Conservation (phyloP, 2,888 invertebrate species). For the Trilocha varians region DNA sequence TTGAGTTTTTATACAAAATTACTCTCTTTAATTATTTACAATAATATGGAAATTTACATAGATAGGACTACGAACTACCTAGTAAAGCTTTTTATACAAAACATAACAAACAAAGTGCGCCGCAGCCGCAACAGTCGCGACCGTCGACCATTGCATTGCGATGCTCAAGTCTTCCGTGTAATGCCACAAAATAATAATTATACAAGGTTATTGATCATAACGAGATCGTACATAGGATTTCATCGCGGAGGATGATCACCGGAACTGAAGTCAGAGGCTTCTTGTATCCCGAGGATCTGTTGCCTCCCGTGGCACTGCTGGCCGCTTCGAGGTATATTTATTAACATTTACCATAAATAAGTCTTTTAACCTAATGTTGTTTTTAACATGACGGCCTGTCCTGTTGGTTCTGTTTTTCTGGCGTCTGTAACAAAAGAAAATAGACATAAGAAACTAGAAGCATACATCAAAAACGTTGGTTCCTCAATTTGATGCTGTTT, state of each 20-base stretch:
- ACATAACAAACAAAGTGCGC: constrained; percentile 56
- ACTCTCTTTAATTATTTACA: constrained; percentile 63
- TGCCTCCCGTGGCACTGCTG: constrained; percentile 22
- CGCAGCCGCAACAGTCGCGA: constrained; percentile 22
- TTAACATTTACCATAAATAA: constrained; percentile 58
- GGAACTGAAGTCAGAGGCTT: constrained; percentile 43
- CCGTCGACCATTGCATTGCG: constrained; percentile 57
- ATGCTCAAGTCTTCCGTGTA: constrained; percentile 61
- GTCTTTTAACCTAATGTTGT: constrained; percentile 44
- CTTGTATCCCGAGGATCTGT: constrained; percentile 15
- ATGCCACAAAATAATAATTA: constrained; percentile 64
- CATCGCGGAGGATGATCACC: constrained; percentile 62
- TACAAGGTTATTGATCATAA: constrained; percentile 66
- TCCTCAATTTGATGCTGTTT: too few species aligned
- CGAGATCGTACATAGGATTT: constrained; percentile 71
- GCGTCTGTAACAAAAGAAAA: constrained; percentile 74
- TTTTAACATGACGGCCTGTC: constrained; percentile 72
- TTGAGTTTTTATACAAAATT: constrained; percentile 36
- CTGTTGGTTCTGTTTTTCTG: constrained; percentile 75
- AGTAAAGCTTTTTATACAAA: constrained; percentile 72
- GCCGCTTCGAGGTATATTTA: constrained; percentile 46
- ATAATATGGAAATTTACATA: constrained; percentile 48
- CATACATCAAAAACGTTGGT: too few species aligned
- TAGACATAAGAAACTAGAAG: constrained; percentile 29
- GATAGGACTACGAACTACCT: constrained; percentile 52